Base-by-base conservation (phyloP, 1,140 invertebrate species). In the Drosophila varians region DNA sequence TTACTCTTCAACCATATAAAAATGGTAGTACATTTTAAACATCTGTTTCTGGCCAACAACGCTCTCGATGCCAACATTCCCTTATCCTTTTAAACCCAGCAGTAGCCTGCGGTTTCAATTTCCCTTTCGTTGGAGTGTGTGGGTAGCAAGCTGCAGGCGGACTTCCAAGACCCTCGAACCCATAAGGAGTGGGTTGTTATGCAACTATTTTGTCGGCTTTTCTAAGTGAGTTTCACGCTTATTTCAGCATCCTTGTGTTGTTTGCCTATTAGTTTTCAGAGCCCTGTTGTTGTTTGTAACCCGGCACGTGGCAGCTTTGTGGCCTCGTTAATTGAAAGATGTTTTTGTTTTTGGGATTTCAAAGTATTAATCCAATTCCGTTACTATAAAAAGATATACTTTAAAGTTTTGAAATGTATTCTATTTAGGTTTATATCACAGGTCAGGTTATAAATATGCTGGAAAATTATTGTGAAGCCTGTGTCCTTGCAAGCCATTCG, bases 201-300 rank as follows among this genome's bases (percentile, higher is more conserved):
- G 66, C 71, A 79, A 75, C 47, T 48, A 51, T 48, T 74, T 61
- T 78, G 62, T 53, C 71, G 65, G 65, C 66, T 51, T 79, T 74
- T 79, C 53, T 75, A 48, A 80, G 71, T 71, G 38, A 71, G 70
- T 54, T 72, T 75, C 70, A 57, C 55, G 64, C 57, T 74, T 42
- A 25, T 54, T 69, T 54, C 65, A 26, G 60, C 71, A 72, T 74
- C 69, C 70, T 36, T 47, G 54, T 69, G 23, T 58, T 69, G 23
- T 58, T 64, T 70, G 43, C 42, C 55, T 52, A 57, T 57, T 62
- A 56, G 58, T 73, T 57, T 52, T 62, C 68, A 19, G 21, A 21
- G 14, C 31, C 26, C 58, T 28, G 16, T 40, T 51, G 23, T 48
- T 47, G 16, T 34, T 55, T 16, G 40, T 64, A 36, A 42, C 18